These are phyloP conservation scores for Rhabdomys pumilio DNA, from an alignment of 2,797 vertebrate genomes.

Conservation along the genomic window DNA sequence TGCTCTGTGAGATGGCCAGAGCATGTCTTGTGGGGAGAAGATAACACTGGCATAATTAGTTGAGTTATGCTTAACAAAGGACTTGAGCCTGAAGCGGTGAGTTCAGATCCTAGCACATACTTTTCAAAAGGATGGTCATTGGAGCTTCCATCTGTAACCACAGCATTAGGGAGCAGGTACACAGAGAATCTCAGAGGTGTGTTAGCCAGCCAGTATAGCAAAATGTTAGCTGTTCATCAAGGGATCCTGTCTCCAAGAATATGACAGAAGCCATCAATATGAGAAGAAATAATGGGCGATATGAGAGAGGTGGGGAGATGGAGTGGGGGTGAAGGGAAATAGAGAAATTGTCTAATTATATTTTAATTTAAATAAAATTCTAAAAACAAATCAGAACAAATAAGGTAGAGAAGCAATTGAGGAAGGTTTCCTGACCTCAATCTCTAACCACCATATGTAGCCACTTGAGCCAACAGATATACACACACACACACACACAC, in stretches of 20 bases:
- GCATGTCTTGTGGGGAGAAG: background rate
- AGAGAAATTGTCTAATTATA: background rate
- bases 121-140: background rate
- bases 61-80: background rate
- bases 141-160: background rate
- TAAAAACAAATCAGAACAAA: background rate
- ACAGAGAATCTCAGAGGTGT: background rate
- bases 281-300: background rate
- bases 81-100: background rate
- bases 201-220: background rate
- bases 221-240: background rate
- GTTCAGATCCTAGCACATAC: background rate
- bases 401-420: background rate
- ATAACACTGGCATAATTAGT: background rate
- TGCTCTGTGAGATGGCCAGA: background rate
- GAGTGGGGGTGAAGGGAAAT: background rate
- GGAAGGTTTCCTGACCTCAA: background rate
- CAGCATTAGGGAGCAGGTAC: background rate
- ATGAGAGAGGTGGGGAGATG: background rate
- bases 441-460: background rate
- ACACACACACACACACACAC: background rate
- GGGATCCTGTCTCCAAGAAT: background rate
- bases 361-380: background rate
- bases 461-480: background rate
- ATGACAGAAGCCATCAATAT: background rate